phyloP scores from a whole-genome alignment of 2,888 invertebrate species.

The Tanytarsus gracilentus region DNA sequence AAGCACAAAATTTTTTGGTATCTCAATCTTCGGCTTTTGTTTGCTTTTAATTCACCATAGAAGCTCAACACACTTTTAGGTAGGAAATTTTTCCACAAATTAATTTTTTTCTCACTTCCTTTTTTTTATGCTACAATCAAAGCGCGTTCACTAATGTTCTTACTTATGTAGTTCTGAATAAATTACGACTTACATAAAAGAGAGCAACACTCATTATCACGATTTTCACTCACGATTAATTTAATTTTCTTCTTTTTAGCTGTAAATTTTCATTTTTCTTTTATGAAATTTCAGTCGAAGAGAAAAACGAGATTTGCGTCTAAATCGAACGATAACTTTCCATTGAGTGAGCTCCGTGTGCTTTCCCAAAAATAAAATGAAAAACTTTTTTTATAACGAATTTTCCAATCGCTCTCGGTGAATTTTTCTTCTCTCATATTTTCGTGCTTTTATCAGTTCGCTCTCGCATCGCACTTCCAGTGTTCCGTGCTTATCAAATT shows the following conservation, averaged over 20 bases:
- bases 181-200: too few species aligned
- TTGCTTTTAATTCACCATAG: too few species aligned
- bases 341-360: slow-evolving; percentile 17
- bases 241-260: not conserved
- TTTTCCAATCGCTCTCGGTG: slow-evolving; percentile 7
- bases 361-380: slow-evolving; percentile 12
- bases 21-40: too few species aligned
- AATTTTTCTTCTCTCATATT: not conserved
- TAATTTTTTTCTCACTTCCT: too few species aligned
- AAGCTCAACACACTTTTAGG: too few species aligned
- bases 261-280: not conserved
- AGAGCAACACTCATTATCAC: not conserved
- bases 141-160: too few species aligned
- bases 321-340: slow-evolving; percentile 10
- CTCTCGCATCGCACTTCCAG: not conserved
- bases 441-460: not conserved
- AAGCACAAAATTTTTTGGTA: too few species aligned
- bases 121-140: too few species aligned
- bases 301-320: slow-evolving; percentile 13
- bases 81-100: too few species aligned
- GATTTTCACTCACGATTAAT: too few species aligned
- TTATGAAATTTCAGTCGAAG: not conserved
- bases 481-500: not conserved
- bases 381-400: not conserved
- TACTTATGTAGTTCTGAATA: too few species aligned